Evolutionary conservation across 2,797 vertebrate species (phyloP).

Genomic region (Clamator glandarius): DNA sequence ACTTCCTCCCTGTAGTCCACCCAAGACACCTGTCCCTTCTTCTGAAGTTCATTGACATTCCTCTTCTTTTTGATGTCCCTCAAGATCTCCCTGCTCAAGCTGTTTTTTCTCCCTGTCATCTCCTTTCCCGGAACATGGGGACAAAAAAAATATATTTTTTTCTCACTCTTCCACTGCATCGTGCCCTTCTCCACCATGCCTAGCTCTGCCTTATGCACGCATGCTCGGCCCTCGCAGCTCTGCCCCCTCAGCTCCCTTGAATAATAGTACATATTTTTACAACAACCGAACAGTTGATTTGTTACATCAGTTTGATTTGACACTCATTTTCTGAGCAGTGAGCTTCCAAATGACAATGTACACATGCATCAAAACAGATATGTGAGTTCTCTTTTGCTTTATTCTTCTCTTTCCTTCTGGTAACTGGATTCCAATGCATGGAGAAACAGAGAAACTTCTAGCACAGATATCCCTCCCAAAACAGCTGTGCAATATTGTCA

Average conservation of each 20-base stretch:
- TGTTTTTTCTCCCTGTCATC: too few species aligned
- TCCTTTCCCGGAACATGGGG: too few species aligned
- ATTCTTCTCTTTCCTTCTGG: background rate
- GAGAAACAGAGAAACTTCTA: background rate
- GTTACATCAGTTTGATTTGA: background rate
- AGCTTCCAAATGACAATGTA: background rate
- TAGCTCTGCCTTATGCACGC: too few species aligned
- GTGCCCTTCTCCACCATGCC: too few species aligned
- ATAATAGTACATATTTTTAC: background rate
- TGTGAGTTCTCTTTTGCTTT: background rate
- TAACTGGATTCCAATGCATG: background rate
- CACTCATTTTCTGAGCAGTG: background rate
- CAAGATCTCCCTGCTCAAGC: too few species aligned
- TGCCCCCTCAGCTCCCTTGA: background rate
- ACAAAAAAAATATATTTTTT: too few species aligned
- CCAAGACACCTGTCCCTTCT: too few species aligned
- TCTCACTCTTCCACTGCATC: too few species aligned
- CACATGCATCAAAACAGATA: background rate
- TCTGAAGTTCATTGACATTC: too few species aligned
- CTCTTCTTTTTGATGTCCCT: too few species aligned
- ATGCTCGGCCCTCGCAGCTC: too few species aligned
- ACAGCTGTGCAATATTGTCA: background rate
- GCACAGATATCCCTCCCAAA: background rate
- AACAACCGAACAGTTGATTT: background rate
- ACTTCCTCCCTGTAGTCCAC: too few species aligned